These are phyloP conservation scores for Geococcyx californianus DNA, from an alignment of 2,113 vertebrate species.

Conservation along the genomic window DNA sequence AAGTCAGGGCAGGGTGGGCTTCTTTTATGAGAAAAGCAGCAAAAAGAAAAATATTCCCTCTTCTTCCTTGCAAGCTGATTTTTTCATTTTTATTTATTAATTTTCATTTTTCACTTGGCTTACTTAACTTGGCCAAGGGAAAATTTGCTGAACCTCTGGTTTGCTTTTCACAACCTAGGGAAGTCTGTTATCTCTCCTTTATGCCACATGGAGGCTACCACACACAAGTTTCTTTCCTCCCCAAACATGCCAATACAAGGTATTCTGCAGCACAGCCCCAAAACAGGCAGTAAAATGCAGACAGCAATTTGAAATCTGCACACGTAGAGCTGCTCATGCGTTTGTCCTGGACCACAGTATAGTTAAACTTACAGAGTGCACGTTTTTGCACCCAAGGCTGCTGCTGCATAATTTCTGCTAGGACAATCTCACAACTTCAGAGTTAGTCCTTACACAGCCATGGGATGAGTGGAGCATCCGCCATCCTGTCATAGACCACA, in stretches of 20 bases:
- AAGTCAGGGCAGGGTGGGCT: neutral
- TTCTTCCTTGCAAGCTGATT: neutral
- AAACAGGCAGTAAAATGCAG: rapidly evolving
- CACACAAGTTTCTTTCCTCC: neutral
- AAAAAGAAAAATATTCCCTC: neutral
- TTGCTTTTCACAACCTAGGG: neutral
- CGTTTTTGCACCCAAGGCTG: neutral
- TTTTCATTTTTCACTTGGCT: too few species aligned
- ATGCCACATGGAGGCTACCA: neutral
- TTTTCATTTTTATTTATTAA: too few species aligned
- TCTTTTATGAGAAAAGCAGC: neutral
- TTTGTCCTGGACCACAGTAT: neutral
- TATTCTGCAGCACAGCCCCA: neutral
- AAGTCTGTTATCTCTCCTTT: neutral
- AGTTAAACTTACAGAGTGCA: too few species aligned
- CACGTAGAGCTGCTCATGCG: rapidly evolving
- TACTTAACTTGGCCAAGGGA: neutral
- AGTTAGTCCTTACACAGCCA: neutral
- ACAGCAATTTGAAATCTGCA: neutral
- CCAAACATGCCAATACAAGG: neutral
- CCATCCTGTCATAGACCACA: neutral
- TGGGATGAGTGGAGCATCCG: neutral
- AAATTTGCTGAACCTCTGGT: neutral
- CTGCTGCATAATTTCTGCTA: neutral
- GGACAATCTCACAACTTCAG: neutral